These are phyloP conservation scores for Hypotaenidia okinawae DNA, from an alignment of 2,797 vertebrate species.

Conservation along the genomic window DNA sequence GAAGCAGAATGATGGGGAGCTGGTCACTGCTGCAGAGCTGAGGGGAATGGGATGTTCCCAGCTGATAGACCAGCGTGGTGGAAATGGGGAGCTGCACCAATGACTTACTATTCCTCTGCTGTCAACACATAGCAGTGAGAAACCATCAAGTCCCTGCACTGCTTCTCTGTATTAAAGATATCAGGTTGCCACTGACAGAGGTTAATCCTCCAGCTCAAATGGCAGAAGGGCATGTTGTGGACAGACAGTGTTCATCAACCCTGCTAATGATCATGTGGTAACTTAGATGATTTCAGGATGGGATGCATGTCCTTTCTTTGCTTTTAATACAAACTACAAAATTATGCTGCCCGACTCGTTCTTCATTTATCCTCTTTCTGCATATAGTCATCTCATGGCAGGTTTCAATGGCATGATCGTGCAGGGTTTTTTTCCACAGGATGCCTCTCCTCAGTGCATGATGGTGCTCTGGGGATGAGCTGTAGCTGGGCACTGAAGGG, in stretches of 20 bases:
- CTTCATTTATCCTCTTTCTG: neutral
- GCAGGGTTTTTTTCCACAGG: neutral
- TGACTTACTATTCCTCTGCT: neutral
- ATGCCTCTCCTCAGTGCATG: neutral
- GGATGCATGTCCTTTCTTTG: neutral
- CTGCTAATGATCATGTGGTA: neutral
- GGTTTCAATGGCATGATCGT: neutral
- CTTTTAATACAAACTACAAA: neutral
- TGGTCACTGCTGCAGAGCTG: neutral
- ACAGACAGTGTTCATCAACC: neutral
- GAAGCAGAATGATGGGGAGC: neutral
- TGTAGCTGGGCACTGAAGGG: neutral
- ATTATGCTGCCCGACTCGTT: neutral
- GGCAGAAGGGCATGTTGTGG: neutral
- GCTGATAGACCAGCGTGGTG: neutral
- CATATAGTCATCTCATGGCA: neutral
- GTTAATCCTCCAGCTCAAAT: conserved; percentile 8
- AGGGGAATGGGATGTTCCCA: neutral
- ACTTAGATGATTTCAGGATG: neutral
- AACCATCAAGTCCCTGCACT: neutral
- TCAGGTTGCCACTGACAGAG: neutral
- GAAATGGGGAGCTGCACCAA: accelerated
- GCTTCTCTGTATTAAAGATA: neutral
- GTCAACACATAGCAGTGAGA: neutral
- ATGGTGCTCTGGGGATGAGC: neutral